Base-by-base conservation (phyloP, 2,797 vertebrate species). In the Perodicticus potto region DNA sequence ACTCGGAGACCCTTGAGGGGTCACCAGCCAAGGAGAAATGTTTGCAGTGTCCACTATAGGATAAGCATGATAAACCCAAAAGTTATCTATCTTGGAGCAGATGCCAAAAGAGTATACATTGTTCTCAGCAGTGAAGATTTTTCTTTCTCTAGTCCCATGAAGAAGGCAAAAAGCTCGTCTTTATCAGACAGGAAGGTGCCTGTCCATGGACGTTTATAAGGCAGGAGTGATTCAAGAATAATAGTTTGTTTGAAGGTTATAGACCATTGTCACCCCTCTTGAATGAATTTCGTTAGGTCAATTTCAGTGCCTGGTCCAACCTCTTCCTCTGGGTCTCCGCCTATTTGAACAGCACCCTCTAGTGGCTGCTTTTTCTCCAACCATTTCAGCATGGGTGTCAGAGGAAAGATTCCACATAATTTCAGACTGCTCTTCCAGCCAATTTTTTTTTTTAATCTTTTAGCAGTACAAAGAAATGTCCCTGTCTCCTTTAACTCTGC, bases 81-180 rank as follows among this genome's bases (percentile, higher is more conserved):
- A 55, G 29, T 59, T 59, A 61, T 78, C 27, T 29, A 86, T 85
- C n/a, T 19, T 19, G 32, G 61, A 69, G 32, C 80, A 69, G 0
- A n/a, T 61, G 53, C 34, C 63, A 67, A 32, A 3, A 4, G 72
- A 89, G 25, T 29, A 86, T 0, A 70, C 14, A 6, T 2, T 16
- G 29, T 49, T 22, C 74, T 91, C 72, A 65, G 22, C 10, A 95
- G 57, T 82, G n/a, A 89, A 84, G 29, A 45, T n/a, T 20, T 53
- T 40, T 83, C 55, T 78, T 22, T 78, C 76, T 93, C 34, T 20
- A 19, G 16, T 63, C 25, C 34, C 16, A 40, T n/a, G 53, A 93
- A 92, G 70, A 82, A 94, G 91, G 45, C 61, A 55, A 89, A 87
- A 61, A 40, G 5, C 63, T 76, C 59, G 23, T 82, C 37, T 57